A percentile compares a stretch with the other conserved stretches of the same genome.
These are phyloP conservation scores for Chloromyia formosa DNA, from an alignment of 2,888 invertebrate species.

Conservation along the genomic window DNA sequence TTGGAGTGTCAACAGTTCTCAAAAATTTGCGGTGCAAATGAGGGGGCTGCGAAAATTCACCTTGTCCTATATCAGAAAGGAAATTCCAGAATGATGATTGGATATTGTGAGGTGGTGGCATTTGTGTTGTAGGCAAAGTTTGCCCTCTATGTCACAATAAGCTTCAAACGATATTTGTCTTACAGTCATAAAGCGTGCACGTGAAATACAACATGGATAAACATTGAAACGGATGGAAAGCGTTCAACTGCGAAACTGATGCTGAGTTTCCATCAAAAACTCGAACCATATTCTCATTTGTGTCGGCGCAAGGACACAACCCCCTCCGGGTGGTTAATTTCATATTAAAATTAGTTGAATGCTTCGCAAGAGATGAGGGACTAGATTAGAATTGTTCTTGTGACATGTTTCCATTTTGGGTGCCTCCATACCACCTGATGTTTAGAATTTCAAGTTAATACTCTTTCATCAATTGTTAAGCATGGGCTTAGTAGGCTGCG, in stretches of 20 bases:
- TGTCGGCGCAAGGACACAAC: constrained; percentile 4
- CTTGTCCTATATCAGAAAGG: too few relatives aligned
- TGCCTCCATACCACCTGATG: constrained; percentile 14
- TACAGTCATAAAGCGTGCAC: constrained; percentile 40
- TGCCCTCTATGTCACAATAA: constrained; percentile 25
- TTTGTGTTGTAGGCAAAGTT: constrained; percentile 10
- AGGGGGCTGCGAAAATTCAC: too few relatives aligned
- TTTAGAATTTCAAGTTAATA: neutral
- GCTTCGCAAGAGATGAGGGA: neutral
- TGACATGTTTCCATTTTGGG: constrained; percentile 27
- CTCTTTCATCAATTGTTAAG: constrained; percentile 13
- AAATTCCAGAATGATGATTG: too few relatives aligned
- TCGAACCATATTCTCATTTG: constrained; percentile 30
- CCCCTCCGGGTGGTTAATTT: constrained; percentile 30
- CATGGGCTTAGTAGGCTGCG: neutral
- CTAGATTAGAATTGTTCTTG: neutral
- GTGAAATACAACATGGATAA: constrained; percentile 21
- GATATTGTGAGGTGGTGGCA: too few relatives aligned
- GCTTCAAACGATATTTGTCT: constrained; percentile 32
- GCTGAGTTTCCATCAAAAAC: constrained; percentile 26
- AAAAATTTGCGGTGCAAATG: too few relatives aligned
- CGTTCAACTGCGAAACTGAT: neutral
- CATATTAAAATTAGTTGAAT: constrained; percentile 39
- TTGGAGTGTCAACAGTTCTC: too few relatives aligned
- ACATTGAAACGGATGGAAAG: neutral